Evolutionary conservation across 1,140 invertebrate species (phyloP).

Genomic region (Drosophila willistoni): DNA sequence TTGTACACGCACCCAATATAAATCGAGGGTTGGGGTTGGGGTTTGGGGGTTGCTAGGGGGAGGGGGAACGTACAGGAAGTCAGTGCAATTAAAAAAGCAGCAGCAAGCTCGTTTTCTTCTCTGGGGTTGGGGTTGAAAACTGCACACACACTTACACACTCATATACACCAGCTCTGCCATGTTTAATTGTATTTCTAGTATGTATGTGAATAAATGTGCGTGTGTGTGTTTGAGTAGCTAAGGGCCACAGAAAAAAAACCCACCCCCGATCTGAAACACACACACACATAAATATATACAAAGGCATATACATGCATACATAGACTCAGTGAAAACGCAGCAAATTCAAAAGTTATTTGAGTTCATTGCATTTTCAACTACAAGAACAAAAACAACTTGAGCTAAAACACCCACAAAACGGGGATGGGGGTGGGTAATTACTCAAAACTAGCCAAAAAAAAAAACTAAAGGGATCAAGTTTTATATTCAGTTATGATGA

Average conservation of each 20-base stretch:
- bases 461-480: slow-evolving; percentile 60
- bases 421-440: slow-evolving; percentile 76
- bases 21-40: slow-evolving; percentile 28
- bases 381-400: slow-evolving; percentile 45
- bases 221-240: slow-evolving; percentile 60
- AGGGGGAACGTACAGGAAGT: slow-evolving; percentile 57
- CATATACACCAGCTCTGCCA: slow-evolving; percentile 34
- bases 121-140: slow-evolving; percentile 72
- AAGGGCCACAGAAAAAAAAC: slow-evolving; percentile 59
- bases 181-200: slow-evolving; percentile 46
- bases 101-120: slow-evolving; percentile 39
- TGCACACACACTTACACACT: slow-evolving; percentile 49
- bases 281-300: slow-evolving; percentile 13
- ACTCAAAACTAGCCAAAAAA: slow-evolving; percentile 71
- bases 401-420: slow-evolving; percentile 14
- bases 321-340: slow-evolving; percentile 71
- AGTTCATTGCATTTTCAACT: slow-evolving; percentile 82
- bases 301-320: slow-evolving; percentile 8
- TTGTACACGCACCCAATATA: slow-evolving; percentile 45
- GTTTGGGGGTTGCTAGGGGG: slow-evolving; percentile 5
- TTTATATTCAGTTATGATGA: slow-evolving; percentile 73
- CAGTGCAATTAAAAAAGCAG: slow-evolving; percentile 81
- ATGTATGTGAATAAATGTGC: not conserved
- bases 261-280: slow-evolving; percentile 55
- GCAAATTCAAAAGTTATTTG: slow-evolving; percentile 82